These are phyloP conservation scores for Caenorhabditis panamensis DNA, from an alignment of 2,888 invertebrate genomes.

Conservation along the genomic window DNA sequence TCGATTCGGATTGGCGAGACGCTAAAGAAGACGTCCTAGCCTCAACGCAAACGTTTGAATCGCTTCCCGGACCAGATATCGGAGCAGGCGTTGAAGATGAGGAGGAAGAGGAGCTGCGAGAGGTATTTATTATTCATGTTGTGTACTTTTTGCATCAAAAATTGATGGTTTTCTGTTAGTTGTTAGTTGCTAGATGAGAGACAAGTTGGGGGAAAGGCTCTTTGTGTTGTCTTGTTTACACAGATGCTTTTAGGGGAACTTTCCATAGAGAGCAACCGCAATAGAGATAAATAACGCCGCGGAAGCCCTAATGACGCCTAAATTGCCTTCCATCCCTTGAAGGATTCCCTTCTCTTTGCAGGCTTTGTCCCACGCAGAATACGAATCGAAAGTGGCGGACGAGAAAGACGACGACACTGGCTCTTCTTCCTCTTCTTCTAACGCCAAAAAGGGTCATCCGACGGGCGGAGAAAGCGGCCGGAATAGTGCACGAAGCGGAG, in stretches of 20 bases:
- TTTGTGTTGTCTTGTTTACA: slow-evolving; percentile 9
- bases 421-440: slow-evolving; percentile 54
- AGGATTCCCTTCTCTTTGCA: slow-evolving; percentile 4
- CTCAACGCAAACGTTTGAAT: slow-evolving; percentile 23
- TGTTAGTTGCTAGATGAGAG: not conserved
- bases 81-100: slow-evolving; percentile 51
- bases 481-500: slow-evolving; percentile 32
- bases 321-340: no score
- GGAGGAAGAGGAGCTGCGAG: slow-evolving; percentile 40
- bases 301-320: no score
- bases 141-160: slow-evolving; percentile 4
- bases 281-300: no score
- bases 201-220: slow-evolving; percentile 6
- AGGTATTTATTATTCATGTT: slow-evolving; percentile 15
- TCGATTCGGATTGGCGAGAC: slow-evolving; percentile 43
- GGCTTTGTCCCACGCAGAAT: slow-evolving; percentile 11
- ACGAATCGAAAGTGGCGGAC: slow-evolving; percentile 45
- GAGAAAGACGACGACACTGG: slow-evolving; percentile 30
- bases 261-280: no score
- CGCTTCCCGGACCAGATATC: slow-evolving; percentile 72
- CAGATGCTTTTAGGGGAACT: no score
- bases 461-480: slow-evolving; percentile 10
- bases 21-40: slow-evolving; percentile 47
- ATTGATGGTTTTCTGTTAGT: slow-evolving; percentile 11
- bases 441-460: slow-evolving; percentile 56